phyloP scores from a whole-genome alignment of 2,888 invertebrate genomes.

The Scaptomyza parva region DNA sequence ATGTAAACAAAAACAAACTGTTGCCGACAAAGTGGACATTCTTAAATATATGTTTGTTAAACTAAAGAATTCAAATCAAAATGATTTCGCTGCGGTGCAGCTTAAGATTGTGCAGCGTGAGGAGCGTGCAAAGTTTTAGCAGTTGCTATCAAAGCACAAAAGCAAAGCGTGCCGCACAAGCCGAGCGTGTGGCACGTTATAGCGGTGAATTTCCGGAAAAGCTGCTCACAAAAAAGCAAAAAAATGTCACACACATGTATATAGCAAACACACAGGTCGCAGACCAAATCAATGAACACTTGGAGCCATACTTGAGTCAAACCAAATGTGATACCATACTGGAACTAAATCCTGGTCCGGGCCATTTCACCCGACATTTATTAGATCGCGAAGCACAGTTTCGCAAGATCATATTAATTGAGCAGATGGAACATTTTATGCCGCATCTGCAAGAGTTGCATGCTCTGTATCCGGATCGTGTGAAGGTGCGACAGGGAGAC shows the following conservation, averaged over 20 bases:
- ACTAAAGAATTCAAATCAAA: slow-evolving; percentile 6
- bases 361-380: slow-evolving; percentile 87
- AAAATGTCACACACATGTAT: slow-evolving; percentile 75
- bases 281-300: slow-evolving; percentile 64
- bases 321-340: slow-evolving; percentile 78
- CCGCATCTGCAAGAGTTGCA: slow-evolving; percentile 83
- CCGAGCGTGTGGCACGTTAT: slow-evolving; percentile 59
- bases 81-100: slow-evolving; percentile 56
- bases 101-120: slow-evolving; percentile 25
- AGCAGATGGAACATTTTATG: slow-evolving; percentile 86
- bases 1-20: slow-evolving; percentile 48
- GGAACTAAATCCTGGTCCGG: slow-evolving; percentile 90
- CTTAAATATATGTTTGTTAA: not conserved
- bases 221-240: slow-evolving; percentile 77
- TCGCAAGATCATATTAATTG: slow-evolving; percentile 87
- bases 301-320: slow-evolving; percentile 69
- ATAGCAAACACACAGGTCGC: slow-evolving; percentile 74
- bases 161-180: slow-evolving; percentile 37
- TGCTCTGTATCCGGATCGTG: slow-evolving; percentile 69
- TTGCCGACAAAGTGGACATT: slow-evolving; percentile 4
- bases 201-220: slow-evolving; percentile 77
- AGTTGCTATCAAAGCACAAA: slow-evolving; percentile 50
- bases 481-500: slow-evolving; percentile 85
- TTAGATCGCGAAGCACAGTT: slow-evolving; percentile 85
- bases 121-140: slow-evolving; percentile 6